Evolutionary conservation across 23 tunicate genomes (phyloP), one percentile per base, ranked within the genome.

Genomic region (Styela plicata): DNA sequence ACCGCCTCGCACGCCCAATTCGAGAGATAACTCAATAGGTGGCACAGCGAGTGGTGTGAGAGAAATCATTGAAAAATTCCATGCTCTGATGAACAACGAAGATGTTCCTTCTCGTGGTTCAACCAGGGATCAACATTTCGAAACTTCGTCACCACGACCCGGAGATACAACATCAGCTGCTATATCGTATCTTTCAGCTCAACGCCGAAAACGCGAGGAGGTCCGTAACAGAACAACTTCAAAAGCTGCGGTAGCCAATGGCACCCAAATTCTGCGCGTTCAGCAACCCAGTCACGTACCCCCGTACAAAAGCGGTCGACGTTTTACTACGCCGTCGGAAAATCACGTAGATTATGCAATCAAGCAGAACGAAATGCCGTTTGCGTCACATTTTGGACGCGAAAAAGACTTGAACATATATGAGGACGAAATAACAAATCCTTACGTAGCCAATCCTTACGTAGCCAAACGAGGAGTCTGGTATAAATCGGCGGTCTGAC

Each of bases 51-150:
- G 78, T 73, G 57, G 57, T 33, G 78, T 73, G 52, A 73, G 27
- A 73, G 78, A 73, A 24, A 73, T 73, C 0, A 73, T 73, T 52
- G 78, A 73, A 23, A 32, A 33, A 1, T 73, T 73, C 2, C 57
- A 73, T 52, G 78, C 57, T 73, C 52, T 73, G 36, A 31, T 67
- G 71, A 27, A 67, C 24, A 24, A 22, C 71, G 71, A 67, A 27
- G 31, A 67, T 67, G 30, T 24, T 18, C 71, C 71, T 5, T 7
- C 57, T 7, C 57, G 13, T 5, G 13, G 10, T 13, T 7, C 57
- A 5, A 7, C 7, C 7, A 44, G 13, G 10, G 13, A 44, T 13
- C 7, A 5, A 7, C 7, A 5, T 7, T 5, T 5, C 10, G 10
- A 7, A 44, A 44, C 57, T 5, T n/a, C n/a, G n/a, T 44, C 57